A percentile compares a stretch with the other conserved stretches of the same genome.
Conservation (phyloP, 2,797 vertebrate genomes). For the Bradypodion ventrale region DNA sequence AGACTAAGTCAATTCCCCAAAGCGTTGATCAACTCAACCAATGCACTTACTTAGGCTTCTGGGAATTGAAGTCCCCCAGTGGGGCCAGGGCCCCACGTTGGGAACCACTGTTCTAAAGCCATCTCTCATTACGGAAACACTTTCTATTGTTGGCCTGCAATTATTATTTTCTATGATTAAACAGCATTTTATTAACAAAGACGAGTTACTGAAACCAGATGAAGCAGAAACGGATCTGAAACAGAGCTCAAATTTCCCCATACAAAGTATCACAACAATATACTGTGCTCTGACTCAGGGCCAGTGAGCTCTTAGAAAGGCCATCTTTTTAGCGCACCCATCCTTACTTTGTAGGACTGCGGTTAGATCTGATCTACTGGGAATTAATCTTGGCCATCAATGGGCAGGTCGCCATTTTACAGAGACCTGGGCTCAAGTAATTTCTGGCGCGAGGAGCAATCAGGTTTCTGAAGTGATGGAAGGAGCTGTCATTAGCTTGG, state of each 20-base stretch:
- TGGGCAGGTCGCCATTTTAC: background rate
- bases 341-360: background rate
- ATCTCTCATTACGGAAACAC: background rate
- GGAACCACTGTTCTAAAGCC: too few relatives aligned
- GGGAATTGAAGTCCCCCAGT: too few relatives aligned
- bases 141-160: background rate
- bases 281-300: background rate
- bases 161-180: background rate
- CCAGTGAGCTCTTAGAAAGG: background rate
- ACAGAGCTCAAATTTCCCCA: background rate
- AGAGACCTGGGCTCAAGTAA: background rate
- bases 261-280: background rate
- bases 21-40: too few relatives aligned
- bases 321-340: background rate
- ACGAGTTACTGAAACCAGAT: background rate
- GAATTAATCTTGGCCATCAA: background rate
- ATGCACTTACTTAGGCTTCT: too few relatives aligned
- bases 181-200: background rate
- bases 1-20: too few relatives aligned
- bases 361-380: background rate
- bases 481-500: slow-evolving; percentile 1
- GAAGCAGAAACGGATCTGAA: background rate
- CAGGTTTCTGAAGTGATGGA: background rate
- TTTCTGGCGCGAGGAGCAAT: background rate
- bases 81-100: too few relatives aligned